These are phyloP conservation scores for Drosophila eugracilis DNA, from an alignment of 1,140 invertebrate species.

Conservation along the genomic window DNA sequence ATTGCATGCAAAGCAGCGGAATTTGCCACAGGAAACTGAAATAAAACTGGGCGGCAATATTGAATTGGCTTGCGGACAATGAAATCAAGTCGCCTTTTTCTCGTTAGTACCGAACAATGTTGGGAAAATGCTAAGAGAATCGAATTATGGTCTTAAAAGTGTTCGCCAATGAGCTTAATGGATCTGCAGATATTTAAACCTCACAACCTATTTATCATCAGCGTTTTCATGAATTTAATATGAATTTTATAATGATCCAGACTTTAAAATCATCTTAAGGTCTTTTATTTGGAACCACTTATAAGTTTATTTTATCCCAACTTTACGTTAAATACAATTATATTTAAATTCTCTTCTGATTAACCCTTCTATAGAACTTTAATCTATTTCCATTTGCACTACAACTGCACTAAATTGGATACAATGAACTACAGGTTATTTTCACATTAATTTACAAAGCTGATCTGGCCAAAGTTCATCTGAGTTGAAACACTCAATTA, in stretches of 20 bases:
- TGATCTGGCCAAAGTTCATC: constrained; percentile 10
- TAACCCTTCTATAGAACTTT: not conserved
- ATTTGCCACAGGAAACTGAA: constrained; percentile 66
- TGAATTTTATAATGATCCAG: no score
- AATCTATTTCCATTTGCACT: not conserved
- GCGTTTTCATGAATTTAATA: no score
- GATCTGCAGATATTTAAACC: no score
- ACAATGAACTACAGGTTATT: not conserved
- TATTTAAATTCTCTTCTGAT: not conserved
- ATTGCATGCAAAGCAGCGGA: constrained; percentile 57
- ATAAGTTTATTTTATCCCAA: not conserved
- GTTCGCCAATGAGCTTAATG: no score
- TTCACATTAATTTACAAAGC: not conserved
- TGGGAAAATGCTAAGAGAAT: not conserved
- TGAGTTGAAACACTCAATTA: constrained; percentile 26
- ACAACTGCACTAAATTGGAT: not conserved
- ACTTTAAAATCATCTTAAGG: no score
- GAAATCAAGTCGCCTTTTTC: not conserved
- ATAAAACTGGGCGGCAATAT: constrained; percentile 41
- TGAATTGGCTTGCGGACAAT: constrained; percentile 21
- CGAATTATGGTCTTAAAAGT: no score
- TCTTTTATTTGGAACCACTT: not conserved
- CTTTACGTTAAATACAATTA: not conserved
- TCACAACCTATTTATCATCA: no score
- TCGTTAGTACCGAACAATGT: not conserved